These are phyloP conservation scores for Syritta pipiens DNA, from an alignment of 2,888 invertebrate genomes.

Conservation along the genomic window DNA sequence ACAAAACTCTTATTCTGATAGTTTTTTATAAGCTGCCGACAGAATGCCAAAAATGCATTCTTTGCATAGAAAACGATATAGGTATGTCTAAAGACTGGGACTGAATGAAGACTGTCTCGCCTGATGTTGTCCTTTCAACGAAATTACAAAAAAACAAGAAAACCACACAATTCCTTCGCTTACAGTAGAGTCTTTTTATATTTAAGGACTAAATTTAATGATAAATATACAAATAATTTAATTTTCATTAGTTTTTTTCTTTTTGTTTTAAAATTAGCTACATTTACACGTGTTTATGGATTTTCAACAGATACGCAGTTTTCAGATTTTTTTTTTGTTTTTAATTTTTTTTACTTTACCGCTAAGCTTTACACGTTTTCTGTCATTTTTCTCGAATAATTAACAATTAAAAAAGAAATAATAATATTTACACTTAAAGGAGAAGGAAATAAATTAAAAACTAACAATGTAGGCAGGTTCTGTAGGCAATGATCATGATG, in stretches of 20 bases:
- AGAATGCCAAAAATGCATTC: no score
- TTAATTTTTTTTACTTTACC: conserved; percentile 16
- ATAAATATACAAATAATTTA: conserved; percentile 37
- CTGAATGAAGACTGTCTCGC: no score
- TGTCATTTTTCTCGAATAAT: conserved; percentile 47
- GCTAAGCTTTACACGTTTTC: conserved; percentile 45
- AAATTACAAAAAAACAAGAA: neutral
- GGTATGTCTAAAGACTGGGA: no score
- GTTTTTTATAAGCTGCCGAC: no score
- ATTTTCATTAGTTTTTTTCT: neutral
- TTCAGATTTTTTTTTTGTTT: neutral
- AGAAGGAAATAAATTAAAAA: conserved; percentile 7
- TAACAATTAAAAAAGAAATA: neutral
- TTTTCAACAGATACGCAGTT: no score
- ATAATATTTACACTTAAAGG: conserved; percentile 35
- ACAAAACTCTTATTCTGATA: no score
- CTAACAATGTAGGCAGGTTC: conserved; percentile 58
- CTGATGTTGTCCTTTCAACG: neutral
- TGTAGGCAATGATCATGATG: conserved; percentile 58
- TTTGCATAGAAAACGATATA: no score
- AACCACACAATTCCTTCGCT: conserved; percentile 3
- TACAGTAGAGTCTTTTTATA: conserved; percentile 70
- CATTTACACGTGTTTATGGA: no score
- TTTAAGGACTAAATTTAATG: conserved; percentile 52
- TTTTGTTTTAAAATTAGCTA: conserved; percentile 18